Conservation (phyloP, 37 sponge, comb jelly and placozoan genomes). For the Theonella swinhoei region DNA sequence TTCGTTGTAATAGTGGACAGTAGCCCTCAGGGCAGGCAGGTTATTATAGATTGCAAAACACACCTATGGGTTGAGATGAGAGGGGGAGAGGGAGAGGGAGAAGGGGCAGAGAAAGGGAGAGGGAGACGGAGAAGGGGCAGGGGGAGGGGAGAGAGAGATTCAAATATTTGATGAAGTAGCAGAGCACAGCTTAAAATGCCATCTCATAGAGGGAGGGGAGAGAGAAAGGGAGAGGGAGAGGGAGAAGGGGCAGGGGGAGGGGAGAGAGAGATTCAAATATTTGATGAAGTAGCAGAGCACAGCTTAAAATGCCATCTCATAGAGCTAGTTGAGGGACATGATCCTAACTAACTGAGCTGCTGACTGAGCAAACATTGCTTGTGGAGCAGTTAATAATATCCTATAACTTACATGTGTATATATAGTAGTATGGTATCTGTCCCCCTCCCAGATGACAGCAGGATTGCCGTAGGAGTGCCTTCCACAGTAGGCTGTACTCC, state of each 20-base stretch:
- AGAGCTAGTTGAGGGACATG: too few species aligned
- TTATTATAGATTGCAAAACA: conserved; percentile 61
- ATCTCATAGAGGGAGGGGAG: background rate
- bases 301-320: too few species aligned
- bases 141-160: too few species aligned
- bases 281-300: too few species aligned
- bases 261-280: too few species aligned
- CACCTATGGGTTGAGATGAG: conserved; percentile 18
- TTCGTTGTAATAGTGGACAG: background rate
- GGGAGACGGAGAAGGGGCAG: too few species aligned
- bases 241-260: too few species aligned
- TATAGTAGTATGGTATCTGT: background rate
- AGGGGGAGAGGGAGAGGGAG: background rate
- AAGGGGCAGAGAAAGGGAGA: conserved; percentile 1
- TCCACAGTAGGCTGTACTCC: background rate
- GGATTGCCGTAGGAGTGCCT: background rate
- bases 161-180: background rate
- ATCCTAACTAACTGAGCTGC: too few species aligned
- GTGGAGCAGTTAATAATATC: too few species aligned
- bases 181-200: too few species aligned
- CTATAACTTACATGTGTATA: background rate
- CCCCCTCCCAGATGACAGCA: background rate
- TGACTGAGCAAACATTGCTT: too few species aligned
- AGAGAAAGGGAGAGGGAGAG: background rate
- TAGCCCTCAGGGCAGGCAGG: background rate